phyloP scores from a whole-genome alignment of 2,888 invertebrate species.

The Pterobdella sp. region DNA sequence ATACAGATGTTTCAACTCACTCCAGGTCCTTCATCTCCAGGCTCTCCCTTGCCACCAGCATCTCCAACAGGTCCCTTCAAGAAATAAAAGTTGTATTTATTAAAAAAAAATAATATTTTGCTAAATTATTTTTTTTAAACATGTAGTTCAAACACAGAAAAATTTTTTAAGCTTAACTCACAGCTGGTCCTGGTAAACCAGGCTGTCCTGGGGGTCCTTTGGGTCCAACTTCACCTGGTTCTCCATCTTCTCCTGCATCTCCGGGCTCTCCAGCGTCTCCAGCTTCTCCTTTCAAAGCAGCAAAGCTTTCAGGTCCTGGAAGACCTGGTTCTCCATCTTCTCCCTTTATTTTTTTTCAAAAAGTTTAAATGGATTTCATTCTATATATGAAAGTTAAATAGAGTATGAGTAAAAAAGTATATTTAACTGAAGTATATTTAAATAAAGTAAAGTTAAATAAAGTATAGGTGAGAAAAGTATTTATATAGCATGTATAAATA shows the following conservation, averaged over 20 bases:
- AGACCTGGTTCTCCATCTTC: conserved; percentile 1
- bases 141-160: neutral
- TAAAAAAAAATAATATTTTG: neutral
- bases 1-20: neutral
- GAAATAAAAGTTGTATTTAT: neutral
- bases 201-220: conserved; percentile 21
- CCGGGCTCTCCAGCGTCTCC: conserved; percentile 18
- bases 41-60: conserved; percentile 12
- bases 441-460: too few species aligned
- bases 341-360: neutral
- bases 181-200: conserved; percentile 9
- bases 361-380: neutral
- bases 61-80: conserved; percentile 6
- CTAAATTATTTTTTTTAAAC: neutral
- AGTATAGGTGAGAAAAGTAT: too few species aligned
- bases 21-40: neutral
- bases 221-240: conserved; percentile 4
- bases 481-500: too few species aligned
- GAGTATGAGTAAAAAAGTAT: neutral
- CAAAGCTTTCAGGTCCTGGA: neutral
- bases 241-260: conserved; percentile 13
- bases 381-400: too few species aligned
- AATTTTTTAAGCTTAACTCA: conserved; percentile 4
- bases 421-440: too few species aligned
- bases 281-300: conserved; percentile 18